A percentile compares a stretch with the other conserved stretches of the same genome.
phyloP scores from a whole-genome alignment of 2,113 vertebrate species.

The Passer montanus region DNA sequence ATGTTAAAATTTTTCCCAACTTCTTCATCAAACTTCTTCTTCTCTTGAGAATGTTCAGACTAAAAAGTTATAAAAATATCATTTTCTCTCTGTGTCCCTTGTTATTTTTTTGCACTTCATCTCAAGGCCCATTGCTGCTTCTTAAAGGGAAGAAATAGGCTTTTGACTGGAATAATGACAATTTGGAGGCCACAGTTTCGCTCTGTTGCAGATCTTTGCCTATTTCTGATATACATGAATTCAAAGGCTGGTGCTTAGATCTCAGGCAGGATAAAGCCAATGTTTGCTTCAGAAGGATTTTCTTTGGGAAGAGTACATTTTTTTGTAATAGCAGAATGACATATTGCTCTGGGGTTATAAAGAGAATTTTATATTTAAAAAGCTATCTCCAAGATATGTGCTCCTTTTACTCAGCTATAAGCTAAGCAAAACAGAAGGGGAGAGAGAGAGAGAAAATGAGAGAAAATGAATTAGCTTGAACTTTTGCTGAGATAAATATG shows the following conservation, averaged over 20 bases:
- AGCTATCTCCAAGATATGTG: background rate
- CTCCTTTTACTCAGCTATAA: conserved; percentile 34
- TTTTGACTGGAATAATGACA: background rate
- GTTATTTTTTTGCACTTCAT: conserved; percentile 10
- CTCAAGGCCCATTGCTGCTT: background rate
- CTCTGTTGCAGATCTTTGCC: background rate
- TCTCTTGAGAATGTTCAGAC: background rate
- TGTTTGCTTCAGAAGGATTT: conserved; percentile 44
- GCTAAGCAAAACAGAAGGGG: conserved; percentile 16
- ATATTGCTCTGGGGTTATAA: conserved; percentile 43
- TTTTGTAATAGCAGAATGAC: conserved; percentile 16
- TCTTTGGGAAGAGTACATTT: conserved; percentile 2
- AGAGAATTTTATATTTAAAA: conserved; percentile 51
- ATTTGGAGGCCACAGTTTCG: background rate
- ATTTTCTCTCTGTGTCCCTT: background rate
- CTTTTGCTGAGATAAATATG: conserved; percentile 49
- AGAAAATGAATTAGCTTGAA: conserved; percentile 61
- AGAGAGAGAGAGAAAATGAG: background rate
- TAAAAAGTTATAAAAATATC: background rate
- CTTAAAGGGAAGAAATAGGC: background rate
- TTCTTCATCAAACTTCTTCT: background rate
- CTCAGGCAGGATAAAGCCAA: conserved; percentile 15
- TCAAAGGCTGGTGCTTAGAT: conserved; percentile 8
- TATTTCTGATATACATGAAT: conserved; percentile 18
- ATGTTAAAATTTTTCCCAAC: background rate